These are phyloP conservation scores for Gastrophryne carolinensis DNA, from an alignment of 2,797 vertebrate species.

Conservation along the genomic window DNA sequence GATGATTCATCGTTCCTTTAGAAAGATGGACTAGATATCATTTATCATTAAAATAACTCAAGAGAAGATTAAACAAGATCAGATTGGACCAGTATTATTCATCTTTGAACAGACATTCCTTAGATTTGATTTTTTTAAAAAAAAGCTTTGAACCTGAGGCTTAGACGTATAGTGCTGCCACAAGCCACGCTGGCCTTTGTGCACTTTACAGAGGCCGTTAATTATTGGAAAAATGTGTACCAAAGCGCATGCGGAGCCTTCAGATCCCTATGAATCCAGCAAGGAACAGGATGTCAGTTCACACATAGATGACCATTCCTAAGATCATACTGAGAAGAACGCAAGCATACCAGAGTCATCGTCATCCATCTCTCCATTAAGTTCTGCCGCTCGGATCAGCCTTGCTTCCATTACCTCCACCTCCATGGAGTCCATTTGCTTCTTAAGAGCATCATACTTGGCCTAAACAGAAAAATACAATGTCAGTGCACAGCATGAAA, in stretches of 20 bases:
- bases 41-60: too few species aligned
- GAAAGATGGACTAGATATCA: too few species aligned
- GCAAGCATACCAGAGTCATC: slow-evolving; percentile 79
- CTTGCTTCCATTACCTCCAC: slow-evolving; percentile 97
- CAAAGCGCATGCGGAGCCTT: too few species aligned
- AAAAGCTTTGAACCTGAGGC: neutral
- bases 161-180: neutral
- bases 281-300: too few species aligned
- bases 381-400: slow-evolving; percentile 88
- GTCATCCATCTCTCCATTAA: slow-evolving; percentile 89
- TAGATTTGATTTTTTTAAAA: neutral
- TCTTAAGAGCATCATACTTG: slow-evolving; percentile 88
- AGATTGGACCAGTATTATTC: neutral
- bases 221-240: too few species aligned
- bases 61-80: neutral
- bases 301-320: too few species aligned
- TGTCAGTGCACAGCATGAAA: accelerated
- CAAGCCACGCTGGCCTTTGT: neutral
- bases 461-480: slow-evolving; percentile 65
- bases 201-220: too few species aligned
- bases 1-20: too few species aligned
- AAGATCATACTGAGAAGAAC: neutral
- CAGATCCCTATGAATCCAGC: too few species aligned
- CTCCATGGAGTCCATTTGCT: slow-evolving; percentile 93
- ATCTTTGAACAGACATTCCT: neutral